Percentiles rank a stretch among this genome's conserved stretches.
These are phyloP conservation scores for Melanaphis sacchari DNA, from an alignment of 1,140 invertebrate species.

Conservation along the genomic window DNA sequence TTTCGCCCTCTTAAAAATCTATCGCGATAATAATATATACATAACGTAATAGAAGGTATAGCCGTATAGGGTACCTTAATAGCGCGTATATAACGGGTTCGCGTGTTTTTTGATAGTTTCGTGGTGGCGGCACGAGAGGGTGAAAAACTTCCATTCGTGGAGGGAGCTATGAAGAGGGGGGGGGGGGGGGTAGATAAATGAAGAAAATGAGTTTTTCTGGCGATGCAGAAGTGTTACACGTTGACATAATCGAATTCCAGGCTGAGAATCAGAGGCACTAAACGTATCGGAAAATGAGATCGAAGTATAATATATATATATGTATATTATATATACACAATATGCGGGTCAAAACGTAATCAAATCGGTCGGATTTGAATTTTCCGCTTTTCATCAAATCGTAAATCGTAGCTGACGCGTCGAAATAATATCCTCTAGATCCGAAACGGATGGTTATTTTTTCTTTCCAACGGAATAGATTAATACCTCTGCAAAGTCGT, in stretches of 20 bases:
- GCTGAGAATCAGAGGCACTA: background rate
- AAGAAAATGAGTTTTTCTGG: slow-evolving; percentile 29
- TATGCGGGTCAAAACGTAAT: background rate
- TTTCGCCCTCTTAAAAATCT: slow-evolving; percentile 43
- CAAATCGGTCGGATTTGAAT: background rate
- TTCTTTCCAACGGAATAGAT: background rate
- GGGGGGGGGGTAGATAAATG: background rate
- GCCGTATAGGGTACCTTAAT: background rate
- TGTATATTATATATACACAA: background rate
- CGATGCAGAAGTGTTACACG: background rate
- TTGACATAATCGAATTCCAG: slow-evolving; percentile 33
- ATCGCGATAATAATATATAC: slow-evolving; percentile 10
- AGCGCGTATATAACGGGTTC: background rate
- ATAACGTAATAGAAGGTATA: background rate
- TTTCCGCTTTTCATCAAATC: background rate
- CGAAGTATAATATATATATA: background rate
- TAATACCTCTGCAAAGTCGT: background rate
- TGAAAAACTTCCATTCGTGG: background rate
- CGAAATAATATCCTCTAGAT: background rate
- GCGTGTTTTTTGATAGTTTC: slow-evolving; percentile 46
- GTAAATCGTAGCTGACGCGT: background rate
- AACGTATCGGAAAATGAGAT: slow-evolving; percentile 41
- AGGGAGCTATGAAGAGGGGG: too few relatives aligned
- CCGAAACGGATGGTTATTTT: background rate
- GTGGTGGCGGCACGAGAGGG: background rate